Base-by-base conservation (phyloP, 2,888 invertebrate species). In the Dryobotodes eremita region DNA sequence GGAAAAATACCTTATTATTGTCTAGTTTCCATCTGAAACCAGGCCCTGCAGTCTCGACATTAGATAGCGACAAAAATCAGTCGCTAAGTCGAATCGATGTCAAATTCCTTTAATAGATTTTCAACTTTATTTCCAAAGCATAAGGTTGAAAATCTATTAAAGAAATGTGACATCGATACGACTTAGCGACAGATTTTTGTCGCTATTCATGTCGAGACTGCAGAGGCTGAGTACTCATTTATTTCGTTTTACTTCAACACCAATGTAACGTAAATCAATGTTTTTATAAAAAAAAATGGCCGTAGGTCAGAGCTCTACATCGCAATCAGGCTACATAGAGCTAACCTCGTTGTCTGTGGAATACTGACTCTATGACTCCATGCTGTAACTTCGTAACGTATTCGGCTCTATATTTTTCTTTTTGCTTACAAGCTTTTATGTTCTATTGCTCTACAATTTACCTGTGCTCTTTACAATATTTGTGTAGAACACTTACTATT, bases 271-370 rank as follows among this genome's bases (percentile, higher is more conserved):
- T 10, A 69, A 69, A 17, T 31, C 15, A 13, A 71, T 8, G 13
- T 26, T 59, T 69, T 42, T n/a, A 31, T 46, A 46, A 69, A 79
- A 69, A 79, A 76, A 53, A 3, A 17, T n/a, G 7, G 7, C 11
- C 26, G n/a, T 15, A n/a, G 64, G 36, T 61, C 46, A 53, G 59
- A 59, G 76, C 57, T 77, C 72, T 72, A 82, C 62, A 71, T 83
- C 48, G 86, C 86, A 84, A 84, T 83, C 86, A 84, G 75, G 72
- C 55, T 23, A 79, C 26, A 79, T 46, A 50, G 50, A 71, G 64
- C 79, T 84, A 86, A 86, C 79, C 23, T 83, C 53, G 59, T 86
- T 86, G 64, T 68, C 70, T n/a, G 13, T 79, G 59, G 59, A 61
- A 57, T 20, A 65, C 69, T 61, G 48, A 20, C 65, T 66, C 65